These are phyloP conservation scores for Pluvianellus socialis DNA, from an alignment of 2,113 vertebrate species.

Conservation along the genomic window DNA sequence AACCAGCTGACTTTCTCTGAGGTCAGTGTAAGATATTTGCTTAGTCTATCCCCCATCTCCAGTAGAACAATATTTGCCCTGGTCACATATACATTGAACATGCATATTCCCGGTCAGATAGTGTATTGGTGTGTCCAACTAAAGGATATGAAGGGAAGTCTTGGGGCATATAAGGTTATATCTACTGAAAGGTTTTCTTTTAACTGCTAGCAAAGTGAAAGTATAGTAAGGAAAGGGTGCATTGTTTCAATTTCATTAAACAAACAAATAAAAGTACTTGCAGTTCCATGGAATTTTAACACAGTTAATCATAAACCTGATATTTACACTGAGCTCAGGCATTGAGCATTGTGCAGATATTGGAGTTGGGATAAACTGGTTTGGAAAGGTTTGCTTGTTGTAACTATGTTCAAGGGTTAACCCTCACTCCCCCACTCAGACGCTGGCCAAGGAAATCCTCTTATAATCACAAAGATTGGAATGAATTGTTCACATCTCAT, in stretches of 20 bases:
- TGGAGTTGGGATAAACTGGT: constrained; percentile 53
- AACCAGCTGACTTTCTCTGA: background rate
- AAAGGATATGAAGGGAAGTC: background rate
- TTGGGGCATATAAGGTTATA: background rate
- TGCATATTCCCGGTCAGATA: background rate
- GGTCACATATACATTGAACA: rapidly evolving
- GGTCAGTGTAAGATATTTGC: background rate
- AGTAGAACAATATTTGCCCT: background rate
- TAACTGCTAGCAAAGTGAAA: background rate
- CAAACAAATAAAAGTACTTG: constrained; percentile 48
- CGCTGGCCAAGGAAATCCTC: background rate
- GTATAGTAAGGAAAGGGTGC: constrained; percentile 21
- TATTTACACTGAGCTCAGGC: constrained; percentile 45
- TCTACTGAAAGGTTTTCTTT: background rate
- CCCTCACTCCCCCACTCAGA: background rate
- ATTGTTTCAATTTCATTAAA: constrained; percentile 12
- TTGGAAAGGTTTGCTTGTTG: constrained; percentile 35
- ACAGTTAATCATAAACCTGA: constrained; percentile 69
- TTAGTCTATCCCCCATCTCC: background rate
- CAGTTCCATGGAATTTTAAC: constrained; percentile 66
- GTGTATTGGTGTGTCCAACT: background rate
- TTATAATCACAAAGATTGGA: background rate
- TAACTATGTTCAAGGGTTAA: constrained; percentile 29
- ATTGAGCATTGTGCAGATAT: constrained; percentile 44
- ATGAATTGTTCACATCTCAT: background rate